Evolutionary conservation across 2,888 invertebrate species (phyloP), one percentile per base, ranked within the genome.

Genomic region (Exephanes ischioxanthus): DNA sequence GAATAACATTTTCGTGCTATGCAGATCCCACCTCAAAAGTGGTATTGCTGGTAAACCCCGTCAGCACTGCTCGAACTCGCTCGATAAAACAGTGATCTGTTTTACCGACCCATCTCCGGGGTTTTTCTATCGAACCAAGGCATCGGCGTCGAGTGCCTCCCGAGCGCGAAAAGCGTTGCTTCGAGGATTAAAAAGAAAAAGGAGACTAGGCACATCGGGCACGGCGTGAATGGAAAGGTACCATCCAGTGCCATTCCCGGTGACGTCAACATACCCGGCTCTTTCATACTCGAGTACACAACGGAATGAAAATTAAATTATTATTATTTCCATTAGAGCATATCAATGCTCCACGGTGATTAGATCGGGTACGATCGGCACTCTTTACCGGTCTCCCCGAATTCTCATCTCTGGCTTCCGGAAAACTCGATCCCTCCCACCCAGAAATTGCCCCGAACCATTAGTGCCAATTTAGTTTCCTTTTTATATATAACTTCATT

Each of bases 211-310:
- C 45, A 61, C 68, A 55, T 68, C 67, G 75, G 51, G 45, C 75
- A 78, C 78, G 48, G 70, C 77, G 81, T 85, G 85, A 81, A 85
- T 86, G 80, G 80, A 86, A 81, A 87, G 83, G 83, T 87, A 85
- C 85, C 85, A 85, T 85, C 79, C 68, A 79, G 84, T 87, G 82
- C 85, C 85, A 85, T 81, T 84, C 87, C 67, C 84, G 67, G 55
- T 87, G 85, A 85, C 85, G 85, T 85, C 79, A 83, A 55, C 81
- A 68, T 77, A 48, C 61, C 58, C 30, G 66, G 33, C 26, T 81
- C 53, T 58, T 68, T 53, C 30, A 66, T 53, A n/a, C 48, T 37
- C n/a, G 19, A 30, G 0, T 33, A 58, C 2, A 58, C 19, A 11
- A 58, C 58, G 58, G 3, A 55, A 82, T 48, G 76, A 53, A 55